phyloP scores from a whole-genome alignment of 2,113 vertebrate species.

The Madoqua kirkii region DNA sequence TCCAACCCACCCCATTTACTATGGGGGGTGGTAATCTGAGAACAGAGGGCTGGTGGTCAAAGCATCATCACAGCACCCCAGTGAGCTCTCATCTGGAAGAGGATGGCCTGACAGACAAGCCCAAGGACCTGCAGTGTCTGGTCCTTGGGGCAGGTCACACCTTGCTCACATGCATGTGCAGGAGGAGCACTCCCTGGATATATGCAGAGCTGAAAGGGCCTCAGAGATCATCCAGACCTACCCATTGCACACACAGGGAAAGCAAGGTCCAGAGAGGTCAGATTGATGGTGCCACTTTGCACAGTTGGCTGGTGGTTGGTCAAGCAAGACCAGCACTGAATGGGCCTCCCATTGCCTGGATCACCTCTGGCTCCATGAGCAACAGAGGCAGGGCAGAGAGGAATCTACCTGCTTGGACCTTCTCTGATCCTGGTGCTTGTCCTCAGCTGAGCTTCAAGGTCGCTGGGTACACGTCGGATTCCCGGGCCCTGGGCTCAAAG shows the following conservation, averaged over 20 bases:
- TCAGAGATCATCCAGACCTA: neutral
- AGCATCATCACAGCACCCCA: accelerated
- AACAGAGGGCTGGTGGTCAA: neutral
- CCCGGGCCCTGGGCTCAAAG: neutral
- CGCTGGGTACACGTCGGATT: neutral
- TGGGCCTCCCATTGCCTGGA: neutral
- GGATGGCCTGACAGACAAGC: neutral
- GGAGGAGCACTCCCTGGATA: neutral
- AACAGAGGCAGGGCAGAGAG: neutral
- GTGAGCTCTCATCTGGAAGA: neutral
- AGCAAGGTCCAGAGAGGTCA: neutral
- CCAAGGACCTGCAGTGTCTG: neutral
- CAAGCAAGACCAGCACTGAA: neutral
- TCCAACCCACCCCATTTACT: neutral
- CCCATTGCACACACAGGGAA: neutral
- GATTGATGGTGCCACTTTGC: neutral
- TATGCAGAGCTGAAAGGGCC: neutral
- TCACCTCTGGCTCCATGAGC: neutral
- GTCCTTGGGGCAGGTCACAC: too few species aligned
- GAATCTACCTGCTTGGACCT: neutral
- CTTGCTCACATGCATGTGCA: accelerated
- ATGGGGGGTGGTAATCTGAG: neutral
- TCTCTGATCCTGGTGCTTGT: neutral
- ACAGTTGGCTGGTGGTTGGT: neutral
- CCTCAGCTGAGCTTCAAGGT: neutral